These are phyloP conservation scores for Plebejus melissa DNA, from an alignment of 2,888 invertebrate genomes.

Conservation along the genomic window DNA sequence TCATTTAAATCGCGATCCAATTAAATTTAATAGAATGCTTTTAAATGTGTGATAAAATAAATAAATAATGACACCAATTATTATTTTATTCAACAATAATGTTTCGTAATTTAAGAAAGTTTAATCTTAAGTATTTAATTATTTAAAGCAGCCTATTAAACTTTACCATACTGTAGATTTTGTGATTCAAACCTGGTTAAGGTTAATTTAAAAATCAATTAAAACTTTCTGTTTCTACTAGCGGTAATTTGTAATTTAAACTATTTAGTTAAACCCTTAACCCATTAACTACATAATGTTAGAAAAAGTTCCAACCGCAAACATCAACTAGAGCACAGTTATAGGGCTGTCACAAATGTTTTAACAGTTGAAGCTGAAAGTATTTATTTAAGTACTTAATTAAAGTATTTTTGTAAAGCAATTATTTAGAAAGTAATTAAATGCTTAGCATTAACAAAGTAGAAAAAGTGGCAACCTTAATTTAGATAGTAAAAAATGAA, in stretches of 20 bases:
- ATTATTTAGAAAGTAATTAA: neutral
- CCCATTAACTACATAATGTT: constrained; percentile 7
- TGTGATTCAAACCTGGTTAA: neutral
- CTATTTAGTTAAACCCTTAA: neutral
- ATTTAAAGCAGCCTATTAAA: constrained; percentile 2
- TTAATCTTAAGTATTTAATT: neutral
- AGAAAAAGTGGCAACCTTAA: neutral
- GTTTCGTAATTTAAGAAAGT: neutral
- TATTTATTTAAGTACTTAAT: neutral
- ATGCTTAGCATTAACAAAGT: neutral
- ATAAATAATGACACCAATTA: neutral
- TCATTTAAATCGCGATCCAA: too few relatives aligned
- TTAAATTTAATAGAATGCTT: too few relatives aligned
- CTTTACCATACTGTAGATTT: neutral
- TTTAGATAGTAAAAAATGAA: neutral
- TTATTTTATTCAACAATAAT: neutral
- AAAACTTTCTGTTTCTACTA: neutral
- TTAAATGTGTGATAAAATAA: neutral
- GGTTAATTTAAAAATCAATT: neutral
- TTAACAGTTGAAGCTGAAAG: neutral
- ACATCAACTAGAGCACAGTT: neutral
- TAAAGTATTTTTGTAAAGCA: too few relatives aligned
- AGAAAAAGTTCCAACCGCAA: constrained; percentile 1
- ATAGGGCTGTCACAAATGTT: constrained; percentile 5
- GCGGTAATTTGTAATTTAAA: constrained; percentile 9